Base-by-base conservation (phyloP, 23 tunicate species). In the Ciona savignyi region DNA sequence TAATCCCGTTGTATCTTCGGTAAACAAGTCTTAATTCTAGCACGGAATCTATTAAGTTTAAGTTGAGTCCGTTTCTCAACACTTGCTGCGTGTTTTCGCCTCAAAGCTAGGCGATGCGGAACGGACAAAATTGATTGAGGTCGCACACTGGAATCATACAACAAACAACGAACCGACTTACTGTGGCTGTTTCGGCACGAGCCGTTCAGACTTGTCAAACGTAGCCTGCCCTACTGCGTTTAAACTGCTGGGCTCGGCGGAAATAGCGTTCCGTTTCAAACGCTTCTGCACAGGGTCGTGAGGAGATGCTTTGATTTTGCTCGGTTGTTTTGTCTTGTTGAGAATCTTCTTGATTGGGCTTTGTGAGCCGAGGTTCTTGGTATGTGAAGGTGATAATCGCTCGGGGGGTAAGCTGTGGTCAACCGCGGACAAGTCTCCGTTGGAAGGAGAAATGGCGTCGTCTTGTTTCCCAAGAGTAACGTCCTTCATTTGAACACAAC, bases 211-310 rank as follows among this genome's bases (percentile, higher is more conserved):
- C 30, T 60, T 33, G 32, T 72, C 49, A 20, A 81, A 69, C 11
- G 9, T 15, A 42, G 56, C 56, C 15, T 42, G 56, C 56, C 56
- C 56, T 9, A 42, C 56, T 6, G 81, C 73, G 23, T 77, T 81
- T 3, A 49, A 51, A 33, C 63, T 74, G 60, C 86, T 80, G 21
- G 96, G 96, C 60, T 88, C 96, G 34, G 88, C 86, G 22, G 96
- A 88, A 28, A 88, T 88, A 21, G 96, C 96, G 32, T 88, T 79
- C 20, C 96, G 87, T 48, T 88, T 88, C 75, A 82, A 66, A 2
- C 87, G 80, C 29, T 82, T 82, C 4, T 35, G 76, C 23, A 42
- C 56, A 42, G 56, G 56, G 56, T 42, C 56, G 56, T 42, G 56
- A 9, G 15, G 9, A 6, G 67, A 23, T 63, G 26, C 15, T 4